phyloP scores from a whole-genome alignment of 2,797 vertebrate genomes.

The Cichlasoma orientale region DNA sequence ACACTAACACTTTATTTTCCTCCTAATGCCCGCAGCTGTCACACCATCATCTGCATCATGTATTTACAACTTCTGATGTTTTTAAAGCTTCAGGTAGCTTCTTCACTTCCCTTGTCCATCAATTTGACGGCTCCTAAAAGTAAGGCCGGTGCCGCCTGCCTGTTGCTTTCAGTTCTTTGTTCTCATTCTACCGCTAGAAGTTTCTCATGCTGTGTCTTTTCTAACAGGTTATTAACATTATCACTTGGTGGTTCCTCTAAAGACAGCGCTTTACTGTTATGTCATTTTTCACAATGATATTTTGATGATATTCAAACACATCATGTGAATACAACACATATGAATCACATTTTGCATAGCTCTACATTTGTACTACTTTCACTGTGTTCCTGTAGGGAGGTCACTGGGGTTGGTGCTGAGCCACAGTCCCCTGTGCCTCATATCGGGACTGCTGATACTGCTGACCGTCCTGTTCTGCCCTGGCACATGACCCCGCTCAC shows the following conservation, averaged over 20 bases:
- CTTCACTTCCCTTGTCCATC: no score
- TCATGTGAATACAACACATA: not conserved
- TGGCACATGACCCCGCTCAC: conserved; percentile 53
- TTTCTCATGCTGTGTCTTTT: not conserved
- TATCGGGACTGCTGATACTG: conserved; percentile 75
- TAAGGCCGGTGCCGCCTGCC: not conserved
- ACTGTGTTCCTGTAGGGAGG: conserved; percentile 65
- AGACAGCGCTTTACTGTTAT: not conserved
- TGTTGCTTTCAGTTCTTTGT: not conserved
- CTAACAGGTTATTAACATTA: not conserved
- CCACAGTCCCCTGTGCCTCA: conserved; percentile 65
- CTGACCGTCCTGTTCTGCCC: conserved; percentile 50
- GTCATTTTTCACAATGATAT: not conserved
- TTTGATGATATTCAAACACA: not conserved
- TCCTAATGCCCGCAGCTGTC: no score
- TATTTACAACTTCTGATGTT: no score
- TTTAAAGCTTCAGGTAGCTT: no score
- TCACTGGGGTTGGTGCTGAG: conserved; percentile 66
- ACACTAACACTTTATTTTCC: not conserved
- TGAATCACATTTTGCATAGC: conserved; percentile 20
- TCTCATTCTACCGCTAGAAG: not conserved
- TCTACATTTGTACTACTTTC: conserved; percentile 33
- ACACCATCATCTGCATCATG: no score
- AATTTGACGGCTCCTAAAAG: not conserved
- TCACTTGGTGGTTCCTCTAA: not conserved